Evolutionary conservation across 2,113 vertebrate species (phyloP).

Genomic region (Ciconia stormi): DNA sequence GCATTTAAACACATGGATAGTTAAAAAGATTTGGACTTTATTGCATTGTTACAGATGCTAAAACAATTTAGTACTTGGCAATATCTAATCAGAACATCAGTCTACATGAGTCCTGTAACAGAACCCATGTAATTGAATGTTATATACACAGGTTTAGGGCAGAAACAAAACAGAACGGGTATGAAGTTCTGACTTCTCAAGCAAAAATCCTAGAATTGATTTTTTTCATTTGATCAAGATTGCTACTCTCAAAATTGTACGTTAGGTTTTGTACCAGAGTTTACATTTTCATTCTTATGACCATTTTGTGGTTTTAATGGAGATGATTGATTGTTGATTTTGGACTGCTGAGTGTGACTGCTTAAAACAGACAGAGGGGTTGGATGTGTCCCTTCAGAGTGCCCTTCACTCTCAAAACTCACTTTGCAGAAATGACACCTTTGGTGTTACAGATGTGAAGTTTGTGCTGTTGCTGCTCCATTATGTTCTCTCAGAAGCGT

Average conservation of each 20-base stretch:
- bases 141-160: background rate
- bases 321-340: constrained; percentile 5
- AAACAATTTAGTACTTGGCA: background rate
- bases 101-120: background rate
- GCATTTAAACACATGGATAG: background rate
- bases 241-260: background rate
- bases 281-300: background rate
- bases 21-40: background rate
- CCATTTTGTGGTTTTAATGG: background rate
- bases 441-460: background rate
- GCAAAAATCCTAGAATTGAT: background rate
- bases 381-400: background rate
- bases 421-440: background rate
- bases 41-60: background rate
- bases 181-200: background rate
- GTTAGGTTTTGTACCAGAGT: background rate
- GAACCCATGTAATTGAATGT: background rate
- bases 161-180: background rate
- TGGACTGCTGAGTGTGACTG: background rate
- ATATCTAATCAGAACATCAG: background rate
- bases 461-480: background rate
- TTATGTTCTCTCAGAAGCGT: background rate
- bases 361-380: background rate
- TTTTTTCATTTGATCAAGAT: background rate
- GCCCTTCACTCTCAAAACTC: constrained; percentile 24